Conservation (phyloP, 2,113 vertebrate species). For the Gambusia affinis region DNA sequence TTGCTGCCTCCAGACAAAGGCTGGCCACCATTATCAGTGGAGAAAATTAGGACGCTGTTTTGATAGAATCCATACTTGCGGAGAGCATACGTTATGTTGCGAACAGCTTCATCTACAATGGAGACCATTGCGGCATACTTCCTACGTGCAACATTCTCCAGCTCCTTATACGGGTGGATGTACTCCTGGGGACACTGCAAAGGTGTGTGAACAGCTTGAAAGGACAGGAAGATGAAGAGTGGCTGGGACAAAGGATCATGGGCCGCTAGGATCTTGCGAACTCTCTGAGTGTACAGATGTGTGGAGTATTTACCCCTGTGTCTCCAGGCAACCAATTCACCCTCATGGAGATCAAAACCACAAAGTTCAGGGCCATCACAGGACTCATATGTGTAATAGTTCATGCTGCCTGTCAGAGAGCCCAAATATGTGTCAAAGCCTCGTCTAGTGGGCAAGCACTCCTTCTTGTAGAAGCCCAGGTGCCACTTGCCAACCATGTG, state of each 20-base stretch:
- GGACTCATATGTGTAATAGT: constrained; percentile 95
- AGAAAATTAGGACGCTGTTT: constrained; percentile 93
- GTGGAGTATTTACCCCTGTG: constrained; percentile 94
- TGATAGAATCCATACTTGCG: constrained; percentile 95
- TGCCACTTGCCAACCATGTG: constrained; percentile 99
- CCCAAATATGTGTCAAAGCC: constrained; percentile 96
- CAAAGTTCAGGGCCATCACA: constrained; percentile 91
- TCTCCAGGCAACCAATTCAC: constrained; percentile 90
- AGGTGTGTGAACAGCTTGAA: constrained; percentile 95
- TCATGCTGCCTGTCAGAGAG: constrained; percentile 93
- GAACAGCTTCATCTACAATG: constrained; percentile 92
- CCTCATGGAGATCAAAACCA: constrained; percentile 93
- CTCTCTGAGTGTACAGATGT: constrained; percentile 90
- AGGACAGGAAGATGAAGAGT: constrained; percentile 94
- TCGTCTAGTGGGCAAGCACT: constrained; percentile 92
- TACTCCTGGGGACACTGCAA: constrained; percentile 93
- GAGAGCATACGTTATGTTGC: constrained; percentile 93
- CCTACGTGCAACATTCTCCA: constrained; percentile 90
- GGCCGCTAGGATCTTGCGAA: constrained; percentile 89
- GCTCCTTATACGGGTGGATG: constrained; percentile 88
- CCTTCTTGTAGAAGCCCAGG: constrained; percentile 96
- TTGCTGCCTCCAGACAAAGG: constrained; percentile 95
- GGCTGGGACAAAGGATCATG: constrained; percentile 86
- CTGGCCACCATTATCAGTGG: constrained; percentile 95
- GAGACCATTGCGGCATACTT: constrained; percentile 97